Conservation (phyloP, 23 tunicate genomes). For the Halocynthia aurantium region DNA sequence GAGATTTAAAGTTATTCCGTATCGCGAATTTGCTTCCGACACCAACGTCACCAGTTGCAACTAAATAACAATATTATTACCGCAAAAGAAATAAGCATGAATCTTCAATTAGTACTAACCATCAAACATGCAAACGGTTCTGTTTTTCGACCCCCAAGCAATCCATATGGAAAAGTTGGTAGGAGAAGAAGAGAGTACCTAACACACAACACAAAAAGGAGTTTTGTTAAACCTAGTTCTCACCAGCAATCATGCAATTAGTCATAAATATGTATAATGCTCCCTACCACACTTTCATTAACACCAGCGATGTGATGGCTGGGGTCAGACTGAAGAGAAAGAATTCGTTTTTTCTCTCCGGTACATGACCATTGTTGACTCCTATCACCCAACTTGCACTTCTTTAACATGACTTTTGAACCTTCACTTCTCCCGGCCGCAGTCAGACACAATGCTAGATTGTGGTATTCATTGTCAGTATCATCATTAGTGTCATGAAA, state of each 20-base stretch:
- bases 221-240: too few species aligned
- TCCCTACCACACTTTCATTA: too few species aligned
- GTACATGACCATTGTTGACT: slow-evolving; percentile 19
- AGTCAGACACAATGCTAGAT: slow-evolving; percentile 31
- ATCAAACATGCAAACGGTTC: slow-evolving; percentile 34
- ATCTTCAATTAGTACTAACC: slow-evolving; percentile 16
- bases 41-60: slow-evolving; percentile 33
- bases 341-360: background rate
- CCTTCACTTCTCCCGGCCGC: background rate
- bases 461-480: background rate
- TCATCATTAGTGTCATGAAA: too few species aligned
- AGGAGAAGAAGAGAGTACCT: background rate
- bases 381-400: background rate
- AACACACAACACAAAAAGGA: background rate
- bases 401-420: slow-evolving; percentile 5
- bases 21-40: slow-evolving; percentile 50
- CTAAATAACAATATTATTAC: slow-evolving; percentile 17
- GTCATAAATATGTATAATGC: too few species aligned
- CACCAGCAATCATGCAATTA: too few species aligned
- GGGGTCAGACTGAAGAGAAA: slow-evolving; percentile 1
- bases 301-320: too few species aligned
- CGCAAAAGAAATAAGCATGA: background rate
- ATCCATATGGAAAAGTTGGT: slow-evolving; percentile 18
- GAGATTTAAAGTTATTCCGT: slow-evolving; percentile 22
- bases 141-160: slow-evolving; percentile 46